These are phyloP conservation scores for Sesamia inferens DNA, from an alignment of 2,888 invertebrate species.

Conservation along the genomic window DNA sequence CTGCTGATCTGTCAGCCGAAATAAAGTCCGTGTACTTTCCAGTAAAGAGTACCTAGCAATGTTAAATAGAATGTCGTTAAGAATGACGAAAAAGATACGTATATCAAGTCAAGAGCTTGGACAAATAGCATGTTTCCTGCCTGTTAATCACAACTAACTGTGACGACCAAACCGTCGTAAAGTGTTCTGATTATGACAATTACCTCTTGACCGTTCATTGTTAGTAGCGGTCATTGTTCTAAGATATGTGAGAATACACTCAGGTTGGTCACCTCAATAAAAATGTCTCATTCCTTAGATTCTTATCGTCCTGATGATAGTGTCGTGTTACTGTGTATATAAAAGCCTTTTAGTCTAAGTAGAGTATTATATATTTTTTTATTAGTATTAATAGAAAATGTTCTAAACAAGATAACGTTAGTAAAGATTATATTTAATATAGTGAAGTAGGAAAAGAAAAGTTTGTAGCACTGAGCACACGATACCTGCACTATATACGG, in stretches of 20 bases:
- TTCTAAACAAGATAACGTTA: not conserved
- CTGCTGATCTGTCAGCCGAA: not conserved
- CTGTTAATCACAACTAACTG: slow-evolving; percentile 16
- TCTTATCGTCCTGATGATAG: not conserved
- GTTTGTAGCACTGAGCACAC: not conserved
- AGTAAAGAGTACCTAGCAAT: not conserved
- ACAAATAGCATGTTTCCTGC: slow-evolving; percentile 13
- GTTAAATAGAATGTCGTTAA: not conserved
- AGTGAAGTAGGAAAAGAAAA: slow-evolving; percentile 11
- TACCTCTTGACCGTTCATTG: slow-evolving; percentile 38
- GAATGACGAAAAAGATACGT: not conserved
- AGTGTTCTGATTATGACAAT: slow-evolving; percentile 46
- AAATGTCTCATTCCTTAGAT: not conserved
- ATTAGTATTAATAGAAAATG: not conserved
- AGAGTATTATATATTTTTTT: not conserved
- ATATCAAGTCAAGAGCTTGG: slow-evolving; percentile 1
- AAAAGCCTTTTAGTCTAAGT: not conserved
- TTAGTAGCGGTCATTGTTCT: slow-evolving; percentile 44
- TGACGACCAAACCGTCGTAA: slow-evolving; percentile 21
- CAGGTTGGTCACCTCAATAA: slow-evolving; percentile 29
- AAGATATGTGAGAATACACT: slow-evolving; percentile 25
- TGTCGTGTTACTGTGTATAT: not conserved
- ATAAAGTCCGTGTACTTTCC: not conserved
- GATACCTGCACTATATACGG: slow-evolving; percentile 1
- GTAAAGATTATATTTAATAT: not conserved